phyloP scores from a whole-genome alignment of 23 tunicate genomes.

The Diplosoma virens region DNA sequence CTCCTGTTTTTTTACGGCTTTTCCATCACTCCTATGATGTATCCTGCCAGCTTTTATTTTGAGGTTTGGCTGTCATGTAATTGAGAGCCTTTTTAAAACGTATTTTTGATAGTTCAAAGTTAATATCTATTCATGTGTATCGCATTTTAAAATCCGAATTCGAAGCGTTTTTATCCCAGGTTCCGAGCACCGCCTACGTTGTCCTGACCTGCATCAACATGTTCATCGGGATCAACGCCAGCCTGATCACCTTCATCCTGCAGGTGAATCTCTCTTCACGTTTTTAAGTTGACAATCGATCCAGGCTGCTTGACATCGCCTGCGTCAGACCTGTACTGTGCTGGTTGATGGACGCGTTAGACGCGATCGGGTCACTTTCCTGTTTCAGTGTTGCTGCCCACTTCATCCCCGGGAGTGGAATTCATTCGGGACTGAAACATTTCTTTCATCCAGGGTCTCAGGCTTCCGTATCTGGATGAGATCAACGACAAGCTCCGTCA shows the following conservation, averaged over 20 bases:
- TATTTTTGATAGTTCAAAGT: not conserved
- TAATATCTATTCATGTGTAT: not conserved
- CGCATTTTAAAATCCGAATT: no score
- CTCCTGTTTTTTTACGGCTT: conserved; percentile 80
- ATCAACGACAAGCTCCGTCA: conserved; percentile 49
- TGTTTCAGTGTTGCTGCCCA: no score
- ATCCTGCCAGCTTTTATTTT: conserved; percentile 82
- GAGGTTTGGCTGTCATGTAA: conserved; percentile 19
- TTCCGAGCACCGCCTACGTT: conserved; percentile 96
- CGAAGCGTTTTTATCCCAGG: conserved; percentile 37
- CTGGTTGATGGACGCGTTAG: no score
- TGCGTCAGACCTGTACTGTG: no score
- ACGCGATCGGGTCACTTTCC: no score
- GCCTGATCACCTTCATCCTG: conserved; percentile 68
- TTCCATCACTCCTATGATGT: conserved; percentile 95
- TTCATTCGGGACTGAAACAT: no score
- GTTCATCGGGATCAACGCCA: conserved; percentile 93
- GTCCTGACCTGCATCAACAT: conserved; percentile 90
- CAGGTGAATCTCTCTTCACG: conserved; percentile 52
- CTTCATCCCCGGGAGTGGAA: no score
- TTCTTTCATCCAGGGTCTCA: conserved; percentile 6
- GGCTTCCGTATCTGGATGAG: conserved; percentile 11
- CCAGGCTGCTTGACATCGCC: no score
- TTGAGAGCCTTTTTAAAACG: not conserved
- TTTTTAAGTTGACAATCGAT: no score